Conservation (phyloP, 2,113 vertebrate genomes). For the Mungos mungo region DNA sequence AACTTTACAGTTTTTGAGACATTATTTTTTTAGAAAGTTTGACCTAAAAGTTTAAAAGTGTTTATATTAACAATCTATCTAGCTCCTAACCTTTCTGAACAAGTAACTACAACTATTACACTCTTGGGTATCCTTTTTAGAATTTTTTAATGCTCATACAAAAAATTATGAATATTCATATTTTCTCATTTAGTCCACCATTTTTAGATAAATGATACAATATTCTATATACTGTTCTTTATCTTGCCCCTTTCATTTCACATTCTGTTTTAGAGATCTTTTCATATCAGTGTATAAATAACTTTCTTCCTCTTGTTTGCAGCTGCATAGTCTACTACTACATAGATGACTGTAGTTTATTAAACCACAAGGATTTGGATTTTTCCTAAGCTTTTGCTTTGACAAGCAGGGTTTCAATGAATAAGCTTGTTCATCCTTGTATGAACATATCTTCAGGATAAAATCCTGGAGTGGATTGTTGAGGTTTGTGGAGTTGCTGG, state of each 20-base stretch:
- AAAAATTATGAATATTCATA: background rate
- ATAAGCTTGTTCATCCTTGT: background rate
- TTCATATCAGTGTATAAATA: background rate
- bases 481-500: background rate
- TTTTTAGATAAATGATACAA: background rate
- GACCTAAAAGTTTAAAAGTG: background rate
- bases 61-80: background rate
- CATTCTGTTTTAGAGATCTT: background rate
- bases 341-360: background rate
- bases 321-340: background rate
- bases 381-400: background rate
- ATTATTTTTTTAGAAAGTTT: background rate
- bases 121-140: background rate
- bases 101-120: background rate
- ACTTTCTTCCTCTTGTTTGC: background rate
- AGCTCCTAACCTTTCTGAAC: background rate
- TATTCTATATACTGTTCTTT: background rate
- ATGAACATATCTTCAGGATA: background rate
- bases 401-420: background rate
- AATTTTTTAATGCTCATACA: background rate
- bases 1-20: background rate
- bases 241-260: background rate
- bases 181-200: background rate
- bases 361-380: background rate
- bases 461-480: background rate